Conservation (phyloP, 2,888 invertebrate species). For the Spisula solida region DNA sequence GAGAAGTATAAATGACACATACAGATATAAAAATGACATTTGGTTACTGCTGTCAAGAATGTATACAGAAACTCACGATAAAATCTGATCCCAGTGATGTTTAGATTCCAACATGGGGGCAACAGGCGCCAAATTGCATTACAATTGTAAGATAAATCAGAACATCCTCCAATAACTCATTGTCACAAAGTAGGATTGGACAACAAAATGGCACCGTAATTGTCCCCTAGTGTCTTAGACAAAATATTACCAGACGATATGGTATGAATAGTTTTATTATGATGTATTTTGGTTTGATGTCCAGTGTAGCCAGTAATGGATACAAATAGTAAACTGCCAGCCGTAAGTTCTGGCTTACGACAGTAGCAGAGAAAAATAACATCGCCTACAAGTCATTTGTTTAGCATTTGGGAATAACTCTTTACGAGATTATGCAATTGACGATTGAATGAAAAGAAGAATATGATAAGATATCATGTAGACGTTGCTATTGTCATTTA, state of each 20-base stretch:
- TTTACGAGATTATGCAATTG: no score
- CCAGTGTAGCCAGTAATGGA: no score
- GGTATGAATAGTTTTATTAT: not conserved
- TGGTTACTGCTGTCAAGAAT: not conserved
- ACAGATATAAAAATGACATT: not conserved
- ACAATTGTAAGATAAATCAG: not conserved
- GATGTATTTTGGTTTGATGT: not conserved
- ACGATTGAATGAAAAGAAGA: no score
- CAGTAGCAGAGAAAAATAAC: not conserved
- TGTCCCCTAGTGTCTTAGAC: no score
- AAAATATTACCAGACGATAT: not conserved
- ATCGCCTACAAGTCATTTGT: constrained; percentile 12
- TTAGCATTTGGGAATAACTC: not conserved
- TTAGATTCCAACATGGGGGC: not conserved
- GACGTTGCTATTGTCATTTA: no score
- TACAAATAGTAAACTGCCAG: not conserved
- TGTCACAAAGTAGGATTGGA: constrained; percentile 20
- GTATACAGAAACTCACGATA: not conserved
- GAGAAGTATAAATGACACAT: no score
- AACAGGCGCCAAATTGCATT: constrained; percentile 1
- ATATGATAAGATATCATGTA: no score
- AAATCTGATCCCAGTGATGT: not conserved
- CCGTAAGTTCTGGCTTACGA: not conserved
- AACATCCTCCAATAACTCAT: not conserved
- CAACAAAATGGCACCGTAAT: not conserved